Evolutionary conservation across 1,140 invertebrate genomes (phyloP).

Genomic region (Aphaenogaster rudis): DNA sequence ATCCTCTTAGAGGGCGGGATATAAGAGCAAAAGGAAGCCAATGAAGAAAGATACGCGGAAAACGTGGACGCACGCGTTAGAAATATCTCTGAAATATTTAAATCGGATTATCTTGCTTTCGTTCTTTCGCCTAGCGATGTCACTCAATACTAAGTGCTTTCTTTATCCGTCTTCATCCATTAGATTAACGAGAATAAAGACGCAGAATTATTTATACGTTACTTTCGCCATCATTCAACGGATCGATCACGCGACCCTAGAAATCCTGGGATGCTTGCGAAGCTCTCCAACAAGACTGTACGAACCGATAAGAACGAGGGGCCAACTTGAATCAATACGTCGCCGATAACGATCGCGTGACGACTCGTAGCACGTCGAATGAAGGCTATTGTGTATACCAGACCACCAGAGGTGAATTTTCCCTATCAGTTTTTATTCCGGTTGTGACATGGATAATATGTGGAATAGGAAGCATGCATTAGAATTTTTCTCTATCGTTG

Average conservation of each 20-base stretch:
- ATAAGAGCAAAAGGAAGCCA: slow-evolving; percentile 11
- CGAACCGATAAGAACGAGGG: slow-evolving; percentile 23
- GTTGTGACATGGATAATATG: not conserved
- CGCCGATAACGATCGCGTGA: slow-evolving; percentile 46
- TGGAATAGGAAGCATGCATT: not conserved
- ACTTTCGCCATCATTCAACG: slow-evolving; percentile 21
- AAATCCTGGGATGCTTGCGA: slow-evolving; percentile 11
- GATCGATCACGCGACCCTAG: slow-evolving; percentile 22
- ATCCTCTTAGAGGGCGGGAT: slow-evolving; percentile 19
- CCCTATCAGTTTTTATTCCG: slow-evolving; percentile 2
- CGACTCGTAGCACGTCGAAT: slow-evolving; percentile 4
- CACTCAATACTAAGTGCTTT: slow-evolving; percentile 15
- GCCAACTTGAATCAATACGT: slow-evolving; percentile 40
- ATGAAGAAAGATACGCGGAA: not conserved
- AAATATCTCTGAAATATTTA: slow-evolving; percentile 48
- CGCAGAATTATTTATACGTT: slow-evolving; percentile 37
- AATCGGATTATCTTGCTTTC: slow-evolving; percentile 38
- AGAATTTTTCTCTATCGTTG: not conserved
- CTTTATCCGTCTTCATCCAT: not conserved
- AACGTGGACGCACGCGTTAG: slow-evolving; percentile 1
- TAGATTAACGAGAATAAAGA: slow-evolving; percentile 42
- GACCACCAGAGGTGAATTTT: slow-evolving; percentile 7
- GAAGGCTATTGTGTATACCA: slow-evolving; percentile 22
- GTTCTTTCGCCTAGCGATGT: not conserved
- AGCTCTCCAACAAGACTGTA: not conserved